Percentiles rank a stretch among this genome's conserved stretches.
Evolutionary conservation across 2,888 invertebrate species (phyloP).

Genomic region (Cyaniris semiargus): DNA sequence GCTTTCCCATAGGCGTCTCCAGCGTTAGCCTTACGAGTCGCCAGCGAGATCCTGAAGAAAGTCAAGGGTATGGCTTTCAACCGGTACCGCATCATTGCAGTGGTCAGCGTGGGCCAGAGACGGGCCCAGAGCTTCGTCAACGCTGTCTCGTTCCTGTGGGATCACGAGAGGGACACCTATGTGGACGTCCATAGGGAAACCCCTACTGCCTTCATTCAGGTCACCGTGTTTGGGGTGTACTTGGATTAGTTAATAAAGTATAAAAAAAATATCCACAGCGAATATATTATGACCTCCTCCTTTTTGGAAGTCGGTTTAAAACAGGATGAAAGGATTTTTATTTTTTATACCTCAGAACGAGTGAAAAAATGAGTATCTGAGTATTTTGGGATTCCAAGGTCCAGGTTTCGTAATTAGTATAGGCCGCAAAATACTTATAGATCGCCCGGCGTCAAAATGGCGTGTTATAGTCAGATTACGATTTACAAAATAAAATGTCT

Average conservation of each 20-base stretch:
- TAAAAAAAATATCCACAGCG: too few species aligned
- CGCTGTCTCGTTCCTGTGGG: conserved; percentile 67
- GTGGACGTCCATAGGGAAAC: conserved; percentile 53
- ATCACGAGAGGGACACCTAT: conserved; percentile 58
- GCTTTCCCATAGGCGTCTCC: conserved; percentile 47
- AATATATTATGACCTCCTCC: too few species aligned
- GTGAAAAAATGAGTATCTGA: too few species aligned
- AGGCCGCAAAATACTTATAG: too few species aligned
- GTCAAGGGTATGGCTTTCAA: conserved; percentile 57
- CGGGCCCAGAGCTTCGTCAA: conserved; percentile 68
- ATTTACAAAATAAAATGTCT: too few species aligned
- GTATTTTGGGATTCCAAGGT: too few species aligned
- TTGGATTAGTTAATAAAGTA: conserved; percentile 51
- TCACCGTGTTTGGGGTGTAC: conserved; percentile 64
- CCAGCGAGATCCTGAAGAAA: conserved; percentile 59
- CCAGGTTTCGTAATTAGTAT: too few species aligned
- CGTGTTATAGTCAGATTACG: too few species aligned
- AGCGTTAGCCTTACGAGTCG: conserved; percentile 52
- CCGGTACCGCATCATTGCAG: conserved; percentile 60
- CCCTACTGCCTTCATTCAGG: conserved; percentile 59
- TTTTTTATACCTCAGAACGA: too few species aligned
- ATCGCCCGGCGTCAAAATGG: too few species aligned
- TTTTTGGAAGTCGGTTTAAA: too few species aligned
- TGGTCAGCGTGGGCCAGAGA: conserved; percentile 64
- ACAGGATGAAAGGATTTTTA: too few species aligned